These are phyloP conservation scores for Lepilemur septentrionalis DNA, from an alignment of 2,797 vertebrate species.

Conservation along the genomic window DNA sequence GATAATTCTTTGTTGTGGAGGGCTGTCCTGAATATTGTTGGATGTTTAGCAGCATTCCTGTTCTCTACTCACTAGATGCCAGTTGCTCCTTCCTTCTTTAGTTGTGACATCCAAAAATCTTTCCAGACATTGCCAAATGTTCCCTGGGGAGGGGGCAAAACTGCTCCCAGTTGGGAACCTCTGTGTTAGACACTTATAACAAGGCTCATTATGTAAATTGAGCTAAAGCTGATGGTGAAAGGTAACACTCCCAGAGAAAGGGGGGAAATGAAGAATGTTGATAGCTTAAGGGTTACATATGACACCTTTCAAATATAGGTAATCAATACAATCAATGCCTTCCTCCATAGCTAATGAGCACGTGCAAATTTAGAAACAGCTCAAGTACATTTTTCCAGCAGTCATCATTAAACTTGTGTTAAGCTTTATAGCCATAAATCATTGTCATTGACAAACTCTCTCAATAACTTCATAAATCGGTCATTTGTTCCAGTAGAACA, in stretches of 20 bases:
- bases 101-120: conserved; percentile 2
- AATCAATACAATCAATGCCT: neutral
- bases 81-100: neutral
- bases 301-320: conserved; percentile 26
- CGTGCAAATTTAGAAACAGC: neutral
- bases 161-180: neutral
- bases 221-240: neutral
- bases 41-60: neutral
- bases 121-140: conserved; percentile 7
- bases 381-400: conserved; percentile 48
- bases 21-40: neutral
- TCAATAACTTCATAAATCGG: conserved; percentile 32
- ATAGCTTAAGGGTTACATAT: neutral
- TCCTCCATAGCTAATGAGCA: conserved; percentile 17
- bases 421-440: conserved; percentile 51
- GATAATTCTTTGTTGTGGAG: neutral
- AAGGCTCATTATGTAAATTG: conserved; percentile 5
- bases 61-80: neutral
- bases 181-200: neutral
- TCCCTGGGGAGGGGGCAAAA: neutral
- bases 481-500: conserved; percentile 59
- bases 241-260: conserved; percentile 12
- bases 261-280: neutral
- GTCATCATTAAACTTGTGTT: conserved; percentile 5
- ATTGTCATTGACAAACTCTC: conserved; percentile 43